A percentile compares a stretch with the other conserved stretches of the same genome.
Conservation (phyloP, 2,888 invertebrate genomes). For the Drosophila nigritarsus region DNA sequence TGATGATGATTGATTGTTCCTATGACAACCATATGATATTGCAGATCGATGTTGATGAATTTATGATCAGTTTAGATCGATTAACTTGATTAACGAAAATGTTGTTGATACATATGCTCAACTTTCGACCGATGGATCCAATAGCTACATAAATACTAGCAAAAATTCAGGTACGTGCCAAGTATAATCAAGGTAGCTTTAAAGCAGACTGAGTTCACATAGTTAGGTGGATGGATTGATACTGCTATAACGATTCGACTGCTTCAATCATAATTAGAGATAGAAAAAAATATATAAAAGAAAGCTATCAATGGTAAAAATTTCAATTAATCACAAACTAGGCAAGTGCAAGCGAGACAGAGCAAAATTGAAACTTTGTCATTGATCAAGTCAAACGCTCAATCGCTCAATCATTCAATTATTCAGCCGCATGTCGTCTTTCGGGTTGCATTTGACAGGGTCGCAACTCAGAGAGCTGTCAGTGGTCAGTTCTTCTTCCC, state of each 20-base stretch:
- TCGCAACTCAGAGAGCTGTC: background rate
- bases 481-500: conserved; percentile 9
- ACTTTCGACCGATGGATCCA: too few relatives aligned
- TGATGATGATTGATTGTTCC: background rate
- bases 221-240: too few relatives aligned
- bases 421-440: background rate
- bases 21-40: background rate
- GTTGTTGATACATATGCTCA: too few relatives aligned
- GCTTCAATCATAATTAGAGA: background rate
- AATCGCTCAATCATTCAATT: conserved; percentile 8
- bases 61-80: background rate
- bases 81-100: too few relatives aligned
- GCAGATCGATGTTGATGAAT: too few relatives aligned
- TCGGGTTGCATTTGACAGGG: conserved; percentile 9
- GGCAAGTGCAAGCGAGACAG: background rate
- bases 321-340: background rate
- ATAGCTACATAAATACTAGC: too few relatives aligned
- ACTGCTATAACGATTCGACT: background rate
- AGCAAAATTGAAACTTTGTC: background rate
- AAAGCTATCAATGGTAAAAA: too few relatives aligned
- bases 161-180: too few relatives aligned
- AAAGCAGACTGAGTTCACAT: too few relatives aligned
- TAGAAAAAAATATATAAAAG: background rate
- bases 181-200: too few relatives aligned
- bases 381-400: background rate